Percentiles rank a stretch among this genome's conserved stretches.
Conservation (phyloP, 2,888 invertebrate genomes). For the Drosophila testacea region DNA sequence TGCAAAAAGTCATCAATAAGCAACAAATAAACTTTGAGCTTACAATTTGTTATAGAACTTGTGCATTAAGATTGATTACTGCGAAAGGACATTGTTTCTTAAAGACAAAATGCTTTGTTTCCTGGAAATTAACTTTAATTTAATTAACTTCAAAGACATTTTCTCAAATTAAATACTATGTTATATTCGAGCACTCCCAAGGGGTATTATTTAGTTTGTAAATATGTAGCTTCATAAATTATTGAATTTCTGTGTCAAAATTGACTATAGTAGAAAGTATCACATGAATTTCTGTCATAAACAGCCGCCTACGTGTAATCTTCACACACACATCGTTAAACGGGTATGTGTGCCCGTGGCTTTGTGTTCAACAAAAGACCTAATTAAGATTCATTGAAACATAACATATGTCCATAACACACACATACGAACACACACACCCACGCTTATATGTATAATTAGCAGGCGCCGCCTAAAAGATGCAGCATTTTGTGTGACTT, state of each 20-base stretch:
- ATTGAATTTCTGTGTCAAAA: slow-evolving; percentile 20
- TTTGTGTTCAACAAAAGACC: slow-evolving; percentile 61
- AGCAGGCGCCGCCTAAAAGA: slow-evolving; percentile 61
- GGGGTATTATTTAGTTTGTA: not conserved
- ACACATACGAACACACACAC: slow-evolving; percentile 8
- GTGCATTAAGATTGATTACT: slow-evolving; percentile 50
- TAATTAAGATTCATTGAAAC: slow-evolving; percentile 65
- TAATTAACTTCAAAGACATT: slow-evolving; percentile 24
- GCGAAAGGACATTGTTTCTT: not conserved
- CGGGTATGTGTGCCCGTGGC: slow-evolving; percentile 46
- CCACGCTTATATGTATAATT: slow-evolving; percentile 54
- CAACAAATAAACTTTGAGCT: slow-evolving; percentile 38
- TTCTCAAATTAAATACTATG: not conserved
- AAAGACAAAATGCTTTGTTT: not conserved
- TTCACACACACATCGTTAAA: not conserved
- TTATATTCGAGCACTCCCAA: slow-evolving; percentile 1
- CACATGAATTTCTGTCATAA: slow-evolving; percentile 11
- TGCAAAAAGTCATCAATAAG: slow-evolving; percentile 52
- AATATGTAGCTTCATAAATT: not conserved
- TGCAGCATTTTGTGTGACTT: slow-evolving; percentile 72
- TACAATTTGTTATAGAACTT: slow-evolving; percentile 41
- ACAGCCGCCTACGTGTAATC: not conserved
- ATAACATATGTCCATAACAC: slow-evolving; percentile 56
- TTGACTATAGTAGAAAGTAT: slow-evolving; percentile 24
- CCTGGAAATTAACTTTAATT: too few relatives aligned